A percentile compares a stretch with the other conserved stretches of the same genome.
Conservation (phyloP, 2,797 vertebrate species). For the Acanthurus lineatus region DNA sequence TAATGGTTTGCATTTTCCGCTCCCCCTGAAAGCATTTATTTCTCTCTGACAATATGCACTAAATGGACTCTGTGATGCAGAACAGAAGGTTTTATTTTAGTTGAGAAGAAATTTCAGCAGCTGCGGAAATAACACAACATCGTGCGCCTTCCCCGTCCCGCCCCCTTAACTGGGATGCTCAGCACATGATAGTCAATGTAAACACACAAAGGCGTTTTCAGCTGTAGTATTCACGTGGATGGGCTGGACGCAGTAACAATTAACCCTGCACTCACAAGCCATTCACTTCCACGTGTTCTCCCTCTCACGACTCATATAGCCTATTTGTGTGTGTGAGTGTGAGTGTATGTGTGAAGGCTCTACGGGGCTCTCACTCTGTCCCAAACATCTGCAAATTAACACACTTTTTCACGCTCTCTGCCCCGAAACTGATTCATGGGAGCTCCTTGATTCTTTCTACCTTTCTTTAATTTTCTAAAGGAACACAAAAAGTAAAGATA, state of each 20-base stretch:
- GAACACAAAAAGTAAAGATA: slow-evolving; percentile 47
- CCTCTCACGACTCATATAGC: slow-evolving; percentile 25
- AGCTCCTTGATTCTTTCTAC: not conserved
- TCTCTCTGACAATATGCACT: slow-evolving; percentile 22
- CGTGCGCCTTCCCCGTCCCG: slow-evolving; percentile 52
- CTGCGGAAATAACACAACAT: slow-evolving; percentile 50
- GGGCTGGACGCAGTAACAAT: slow-evolving; percentile 67
- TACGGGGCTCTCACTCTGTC: slow-evolving; percentile 66
- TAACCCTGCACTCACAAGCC: slow-evolving; percentile 67
- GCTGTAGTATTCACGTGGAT: slow-evolving; percentile 82
- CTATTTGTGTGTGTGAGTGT: not conserved
- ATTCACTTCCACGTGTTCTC: slow-evolving; percentile 74
- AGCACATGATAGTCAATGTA: slow-evolving; percentile 78
- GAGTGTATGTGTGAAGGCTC: slow-evolving; percentile 32
- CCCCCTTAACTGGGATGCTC: slow-evolving; percentile 68
- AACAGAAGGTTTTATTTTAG: not conserved
- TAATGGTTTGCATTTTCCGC: slow-evolving; percentile 57
- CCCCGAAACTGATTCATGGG: slow-evolving; percentile 42
- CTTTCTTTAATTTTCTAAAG: not conserved
- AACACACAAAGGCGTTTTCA: slow-evolving; percentile 83
- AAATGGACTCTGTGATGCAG: slow-evolving; percentile 32
- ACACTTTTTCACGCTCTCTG: slow-evolving; percentile 55
- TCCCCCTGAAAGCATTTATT: slow-evolving; percentile 47
- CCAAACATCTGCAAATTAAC: slow-evolving; percentile 70
- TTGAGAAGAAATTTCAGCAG: slow-evolving; percentile 45